Percentiles rank a stretch among this genome's conserved stretches.
These are phyloP conservation scores for Dermochelys coriacea DNA, from an alignment of 2,797 vertebrate species.

Conservation along the genomic window DNA sequence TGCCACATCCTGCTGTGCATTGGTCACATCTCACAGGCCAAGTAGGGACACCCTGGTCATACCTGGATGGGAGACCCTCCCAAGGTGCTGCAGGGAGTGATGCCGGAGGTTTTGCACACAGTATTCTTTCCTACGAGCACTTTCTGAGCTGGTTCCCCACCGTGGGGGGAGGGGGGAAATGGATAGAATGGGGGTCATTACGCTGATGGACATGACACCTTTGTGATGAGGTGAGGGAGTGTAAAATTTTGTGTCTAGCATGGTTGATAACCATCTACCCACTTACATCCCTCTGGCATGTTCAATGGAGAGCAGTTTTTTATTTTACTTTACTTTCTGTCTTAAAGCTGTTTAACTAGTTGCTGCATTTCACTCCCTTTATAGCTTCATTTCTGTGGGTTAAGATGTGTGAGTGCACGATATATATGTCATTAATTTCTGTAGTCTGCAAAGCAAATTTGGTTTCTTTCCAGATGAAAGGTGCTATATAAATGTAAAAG, in stretches of 20 bases:
- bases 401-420: not conserved
- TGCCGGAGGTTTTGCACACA: not conserved
- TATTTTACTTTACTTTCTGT: not conserved
- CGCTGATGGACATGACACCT: not conserved
- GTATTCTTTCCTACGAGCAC: not conserved
- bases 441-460: conserved; percentile 4
- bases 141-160: not conserved
- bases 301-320: not conserved
- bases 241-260: conserved; percentile 2
- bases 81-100: not conserved
- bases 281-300: not conserved
- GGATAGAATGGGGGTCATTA: not conserved
- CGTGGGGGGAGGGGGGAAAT: not conserved
- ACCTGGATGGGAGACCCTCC: not conserved
- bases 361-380: not conserved
- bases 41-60: not conserved
- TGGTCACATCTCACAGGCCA: not conserved
- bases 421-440: not conserved
- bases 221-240: conserved; percentile 5
- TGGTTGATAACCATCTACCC: not conserved
- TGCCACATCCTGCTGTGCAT: not conserved
- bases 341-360: not conserved
- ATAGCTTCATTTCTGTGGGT: not conserved
- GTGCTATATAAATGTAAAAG: not conserved
- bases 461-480: not conserved